phyloP scores from a whole-genome alignment of 2,797 vertebrate genomes.

The Acridotheres tristis region DNA sequence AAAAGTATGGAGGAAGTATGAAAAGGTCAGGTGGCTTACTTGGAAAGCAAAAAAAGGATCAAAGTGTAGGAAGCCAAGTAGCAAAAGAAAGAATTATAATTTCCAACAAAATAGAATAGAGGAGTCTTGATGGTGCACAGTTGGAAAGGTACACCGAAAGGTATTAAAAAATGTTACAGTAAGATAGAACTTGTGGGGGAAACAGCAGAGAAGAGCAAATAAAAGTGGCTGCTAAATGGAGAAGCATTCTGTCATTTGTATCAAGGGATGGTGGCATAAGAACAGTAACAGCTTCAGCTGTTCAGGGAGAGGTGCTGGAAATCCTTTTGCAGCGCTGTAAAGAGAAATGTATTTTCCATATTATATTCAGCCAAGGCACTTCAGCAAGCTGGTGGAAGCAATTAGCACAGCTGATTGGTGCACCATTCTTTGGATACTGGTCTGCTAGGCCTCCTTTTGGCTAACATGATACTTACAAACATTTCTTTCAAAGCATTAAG shows the following conservation, averaged over 20 bases:
- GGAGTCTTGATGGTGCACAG: not conserved
- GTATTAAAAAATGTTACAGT: not conserved
- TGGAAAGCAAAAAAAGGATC: not conserved
- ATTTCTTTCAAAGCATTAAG: not conserved
- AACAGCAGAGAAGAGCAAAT: not conserved
- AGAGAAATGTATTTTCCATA: not conserved
- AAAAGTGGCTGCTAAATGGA: not conserved
- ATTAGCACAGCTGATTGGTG: not conserved
- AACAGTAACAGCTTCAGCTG: slow-evolving; percentile 2
- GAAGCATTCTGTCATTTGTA: not conserved
- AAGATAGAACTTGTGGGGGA: not conserved
- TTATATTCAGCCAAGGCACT: not conserved
- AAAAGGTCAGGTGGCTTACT: not conserved
- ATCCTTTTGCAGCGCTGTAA: not conserved
- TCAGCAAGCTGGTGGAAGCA: not conserved
- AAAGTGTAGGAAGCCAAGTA: slow-evolving; percentile 23
- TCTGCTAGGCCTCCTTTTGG: not conserved
- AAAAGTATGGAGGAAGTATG: not conserved
- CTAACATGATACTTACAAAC: not conserved
- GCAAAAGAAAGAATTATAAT: slow-evolving; percentile 15
- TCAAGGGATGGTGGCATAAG: not conserved
- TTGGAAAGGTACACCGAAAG: slow-evolving; percentile 12
- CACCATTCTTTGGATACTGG: not conserved
- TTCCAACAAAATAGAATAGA: slow-evolving; percentile 37
- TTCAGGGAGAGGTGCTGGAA: not conserved